Evolutionary conservation across 2,113 vertebrate species (phyloP).

Genomic region (Macroglossus sobrinus): DNA sequence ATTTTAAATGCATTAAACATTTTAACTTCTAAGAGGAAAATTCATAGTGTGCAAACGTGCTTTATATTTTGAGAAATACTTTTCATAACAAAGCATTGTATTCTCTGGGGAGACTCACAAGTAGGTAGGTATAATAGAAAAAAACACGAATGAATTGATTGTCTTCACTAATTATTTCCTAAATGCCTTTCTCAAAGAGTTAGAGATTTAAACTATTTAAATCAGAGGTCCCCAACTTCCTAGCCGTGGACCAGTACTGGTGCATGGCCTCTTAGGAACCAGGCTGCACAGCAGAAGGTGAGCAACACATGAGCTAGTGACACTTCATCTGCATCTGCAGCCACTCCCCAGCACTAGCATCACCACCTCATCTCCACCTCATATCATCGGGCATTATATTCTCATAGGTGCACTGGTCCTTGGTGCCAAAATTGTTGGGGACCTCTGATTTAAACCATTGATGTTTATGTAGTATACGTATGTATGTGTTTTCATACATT

Average conservation of each 20-base stretch:
- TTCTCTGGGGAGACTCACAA: neutral
- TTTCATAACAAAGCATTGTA: neutral
- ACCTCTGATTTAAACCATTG: neutral
- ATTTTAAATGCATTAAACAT: constrained; percentile 23
- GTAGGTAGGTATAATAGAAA: constrained; percentile 8
- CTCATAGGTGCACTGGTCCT: too few species aligned
- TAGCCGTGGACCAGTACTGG: too few species aligned
- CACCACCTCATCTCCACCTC: too few species aligned
- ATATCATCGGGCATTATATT: too few species aligned
- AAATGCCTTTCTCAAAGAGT: neutral
- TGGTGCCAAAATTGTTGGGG: too few species aligned
- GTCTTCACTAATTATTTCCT: neutral
- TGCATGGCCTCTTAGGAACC: too few species aligned
- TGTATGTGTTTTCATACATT: neutral
- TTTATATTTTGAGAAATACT: neutral
- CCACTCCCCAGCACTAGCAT: too few species aligned
- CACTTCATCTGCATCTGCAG: too few species aligned
- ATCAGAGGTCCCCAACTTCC: too few species aligned
- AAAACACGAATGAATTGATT: constrained; percentile 5
- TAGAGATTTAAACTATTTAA: neutral
- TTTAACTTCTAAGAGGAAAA: neutral
- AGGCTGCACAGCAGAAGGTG: too few species aligned
- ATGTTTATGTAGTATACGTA: neutral
- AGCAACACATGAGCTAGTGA: too few species aligned
- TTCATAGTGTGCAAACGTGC: neutral